These are phyloP conservation scores for Andrena bicolor DNA, from an alignment of 2,888 invertebrate genomes.

Conservation along the genomic window DNA sequence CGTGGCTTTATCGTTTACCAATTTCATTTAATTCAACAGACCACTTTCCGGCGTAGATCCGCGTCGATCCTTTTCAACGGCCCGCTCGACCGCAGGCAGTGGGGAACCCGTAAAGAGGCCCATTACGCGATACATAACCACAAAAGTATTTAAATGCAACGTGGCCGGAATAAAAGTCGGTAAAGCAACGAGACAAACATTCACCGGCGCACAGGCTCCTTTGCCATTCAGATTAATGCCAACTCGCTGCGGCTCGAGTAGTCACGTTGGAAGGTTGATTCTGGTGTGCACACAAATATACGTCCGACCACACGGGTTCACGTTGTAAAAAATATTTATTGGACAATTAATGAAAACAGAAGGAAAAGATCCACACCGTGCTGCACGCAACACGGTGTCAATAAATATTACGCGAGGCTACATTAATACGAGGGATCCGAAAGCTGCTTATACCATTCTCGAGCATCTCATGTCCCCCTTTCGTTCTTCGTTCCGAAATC, in stretches of 20 bases:
- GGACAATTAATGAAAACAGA: slow-evolving; percentile 79
- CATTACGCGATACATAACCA: background rate
- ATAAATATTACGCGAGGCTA: slow-evolving; percentile 83
- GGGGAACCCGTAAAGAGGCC: background rate
- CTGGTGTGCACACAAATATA: slow-evolving; percentile 62
- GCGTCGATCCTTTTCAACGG: background rate
- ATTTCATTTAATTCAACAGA: slow-evolving; percentile 3
- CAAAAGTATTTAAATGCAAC: slow-evolving; percentile 14
- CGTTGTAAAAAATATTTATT: slow-evolving; percentile 81
- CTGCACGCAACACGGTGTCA: slow-evolving; percentile 74
- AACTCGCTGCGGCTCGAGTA: background rate
- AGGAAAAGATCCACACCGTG: slow-evolving; percentile 69
- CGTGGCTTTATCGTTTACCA: slow-evolving; percentile 63
- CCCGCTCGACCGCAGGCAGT: background rate
- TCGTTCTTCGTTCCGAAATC: slow-evolving; percentile 31
- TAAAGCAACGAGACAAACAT: background rate
- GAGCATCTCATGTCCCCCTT: slow-evolving; percentile 35
- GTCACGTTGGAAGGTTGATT: slow-evolving; percentile 20
- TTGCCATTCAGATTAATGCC: background rate
- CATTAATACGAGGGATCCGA: slow-evolving; percentile 74
- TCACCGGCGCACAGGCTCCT: background rate
- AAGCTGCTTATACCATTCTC: slow-evolving; percentile 60
- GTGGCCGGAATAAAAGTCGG: background rate
- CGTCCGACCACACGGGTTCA: slow-evolving; percentile 65
- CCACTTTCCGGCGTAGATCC: background rate